Percentiles rank a stretch among this genome's conserved stretches.
Evolutionary conservation across 2,797 vertebrate species (phyloP).

Genomic region (Momotus momota): DNA sequence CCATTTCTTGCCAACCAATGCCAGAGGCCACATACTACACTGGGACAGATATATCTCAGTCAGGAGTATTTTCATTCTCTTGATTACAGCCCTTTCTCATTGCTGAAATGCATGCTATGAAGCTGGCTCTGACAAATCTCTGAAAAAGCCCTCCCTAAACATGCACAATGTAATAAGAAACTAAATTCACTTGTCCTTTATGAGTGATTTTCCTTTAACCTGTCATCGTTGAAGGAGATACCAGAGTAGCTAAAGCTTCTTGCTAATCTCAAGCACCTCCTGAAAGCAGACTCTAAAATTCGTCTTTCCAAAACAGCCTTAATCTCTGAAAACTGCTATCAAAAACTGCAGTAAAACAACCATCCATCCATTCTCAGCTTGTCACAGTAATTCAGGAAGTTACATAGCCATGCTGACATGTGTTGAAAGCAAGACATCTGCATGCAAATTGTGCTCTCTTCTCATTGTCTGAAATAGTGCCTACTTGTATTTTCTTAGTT

Average conservation of each 20-base stretch:
- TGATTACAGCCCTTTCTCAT: background rate
- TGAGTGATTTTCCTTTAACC: background rate
- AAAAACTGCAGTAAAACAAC: background rate
- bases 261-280: background rate
- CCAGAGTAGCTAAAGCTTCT: background rate
- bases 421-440: constrained; percentile 8
- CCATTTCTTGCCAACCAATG: background rate
- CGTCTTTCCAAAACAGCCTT: background rate
- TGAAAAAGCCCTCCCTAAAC: background rate
- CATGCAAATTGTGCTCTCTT: background rate
- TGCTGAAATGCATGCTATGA: background rate
- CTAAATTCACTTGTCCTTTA: background rate
- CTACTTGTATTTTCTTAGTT: background rate
- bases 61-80: background rate
- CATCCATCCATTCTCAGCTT: background rate
- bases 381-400: background rate
- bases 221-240: background rate
- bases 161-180: constrained; percentile 2
- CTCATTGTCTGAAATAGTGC: background rate
- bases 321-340: constrained; percentile 1
- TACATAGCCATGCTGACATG: background rate
- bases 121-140: background rate
- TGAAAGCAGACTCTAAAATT: background rate
- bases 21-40: background rate
- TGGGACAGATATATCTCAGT: background rate